These are phyloP conservation scores for Loripinus fragilis DNA, from an alignment of 2,888 invertebrate genomes.

Conservation along the genomic window DNA sequence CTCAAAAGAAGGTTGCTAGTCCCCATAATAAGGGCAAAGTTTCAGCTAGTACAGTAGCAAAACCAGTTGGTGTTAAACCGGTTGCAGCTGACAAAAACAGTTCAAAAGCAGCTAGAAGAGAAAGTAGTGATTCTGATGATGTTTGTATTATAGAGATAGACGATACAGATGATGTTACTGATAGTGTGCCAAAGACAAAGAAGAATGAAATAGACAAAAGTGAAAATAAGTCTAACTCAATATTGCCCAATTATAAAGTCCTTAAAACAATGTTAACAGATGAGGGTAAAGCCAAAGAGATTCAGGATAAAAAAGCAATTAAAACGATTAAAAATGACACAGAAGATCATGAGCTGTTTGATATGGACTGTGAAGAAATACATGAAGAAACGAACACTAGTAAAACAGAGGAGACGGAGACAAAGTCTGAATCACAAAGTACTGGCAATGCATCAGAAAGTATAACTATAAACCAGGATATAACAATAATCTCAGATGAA, in stretches of 20 bases:
- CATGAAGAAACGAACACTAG: not conserved
- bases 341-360: slow-evolving; percentile 1
- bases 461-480: not conserved
- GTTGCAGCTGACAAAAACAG: not conserved
- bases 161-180: not conserved
- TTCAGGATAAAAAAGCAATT: not conserved
- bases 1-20: no score
- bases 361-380: slow-evolving; percentile 18
- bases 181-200: not conserved
- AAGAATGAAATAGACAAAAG: not conserved
- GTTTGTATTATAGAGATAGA: slow-evolving; percentile 8
- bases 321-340: not conserved
- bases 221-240: not conserved
- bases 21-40: not conserved
- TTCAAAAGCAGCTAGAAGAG: not conserved
- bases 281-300: not conserved
- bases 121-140: not conserved
- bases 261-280: not conserved
- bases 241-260: no score
- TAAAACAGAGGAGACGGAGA: not conserved
- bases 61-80: not conserved
- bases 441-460: not conserved
- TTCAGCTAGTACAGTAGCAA: not conserved
- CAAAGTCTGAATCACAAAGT: not conserved
- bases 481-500: not conserved